These are phyloP conservation scores for Parascotia fuliginaria DNA, from an alignment of 2,888 invertebrate species.

Conservation along the genomic window DNA sequence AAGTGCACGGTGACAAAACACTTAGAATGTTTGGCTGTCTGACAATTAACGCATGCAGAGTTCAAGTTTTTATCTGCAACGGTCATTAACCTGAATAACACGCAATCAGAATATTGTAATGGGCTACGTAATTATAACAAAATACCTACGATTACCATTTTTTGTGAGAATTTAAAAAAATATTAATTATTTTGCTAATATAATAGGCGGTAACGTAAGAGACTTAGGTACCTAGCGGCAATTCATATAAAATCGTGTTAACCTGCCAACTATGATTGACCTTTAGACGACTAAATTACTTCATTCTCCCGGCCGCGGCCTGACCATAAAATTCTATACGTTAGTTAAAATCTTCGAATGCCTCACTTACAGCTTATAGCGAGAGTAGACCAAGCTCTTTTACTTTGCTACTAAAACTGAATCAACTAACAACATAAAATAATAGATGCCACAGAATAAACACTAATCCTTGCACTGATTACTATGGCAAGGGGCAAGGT, in stretches of 20 bases:
- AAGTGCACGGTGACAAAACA: conserved; percentile 22
- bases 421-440: too few species aligned
- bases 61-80: conserved; percentile 48
- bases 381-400: too few species aligned
- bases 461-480: conserved; percentile 2
- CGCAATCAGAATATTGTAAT: conserved; percentile 35
- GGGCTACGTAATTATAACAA: conserved; percentile 28
- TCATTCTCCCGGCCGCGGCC: too few species aligned
- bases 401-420: neutral
- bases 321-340: too few species aligned
- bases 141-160: conserved; percentile 21
- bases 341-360: too few species aligned
- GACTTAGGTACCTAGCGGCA: too few species aligned
- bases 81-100: conserved; percentile 50
- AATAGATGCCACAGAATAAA: neutral
- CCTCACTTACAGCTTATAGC: too few species aligned
- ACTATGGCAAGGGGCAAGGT: conserved; percentile 32
- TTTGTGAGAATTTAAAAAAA: conserved; percentile 15
- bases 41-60: conserved; percentile 38
- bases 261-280: too few species aligned
- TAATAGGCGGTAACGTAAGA: too few species aligned
- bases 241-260: too few species aligned
- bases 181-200: too few species aligned
- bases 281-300: too few species aligned
- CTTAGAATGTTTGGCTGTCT: conserved; percentile 37